Evolutionary conservation across 2,888 invertebrate genomes (phyloP), one percentile per base, ranked within the genome.

Genomic region (Synergus laeviventris): DNA sequence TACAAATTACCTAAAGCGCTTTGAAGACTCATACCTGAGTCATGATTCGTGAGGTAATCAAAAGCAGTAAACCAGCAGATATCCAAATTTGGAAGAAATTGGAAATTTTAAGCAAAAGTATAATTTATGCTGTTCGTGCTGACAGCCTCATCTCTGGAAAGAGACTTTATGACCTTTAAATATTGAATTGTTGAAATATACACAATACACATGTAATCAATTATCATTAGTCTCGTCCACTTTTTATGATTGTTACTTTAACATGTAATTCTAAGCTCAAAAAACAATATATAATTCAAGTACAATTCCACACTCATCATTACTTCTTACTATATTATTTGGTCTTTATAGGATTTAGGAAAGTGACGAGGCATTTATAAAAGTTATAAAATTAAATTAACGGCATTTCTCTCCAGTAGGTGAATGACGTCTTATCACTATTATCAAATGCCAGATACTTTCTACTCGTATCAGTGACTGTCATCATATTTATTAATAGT

Each of bases 221-320:
- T 83, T 82, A 86, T 84, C 80, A 81, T 81, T 70, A 70, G 66
- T 70, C 24, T 70, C 74, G 79, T 74, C 77, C 70, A 74, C 49
- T 74, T 78, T 85, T 81, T 82, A 64, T 81, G 76, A 83, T 84
- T 79, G 84, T 83, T 82, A 86, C 82, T 89, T 87, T 76, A 82
- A 86, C 82, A 86, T 89, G 89, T 90, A 90, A 88, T 85, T 83
- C 77, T 89, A 88, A 88, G 88, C 89, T 89, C 89, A 89, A 89
- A 89, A 90, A 90, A 90, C 84, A 87, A 83, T 89, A 87, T 90
- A 90, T 87, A 85, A 88, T 86, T 86, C 74, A 31, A 79, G 78
- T 76, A 70, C 16, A 70, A 49, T 45, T 16, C 12, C 21, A 38
- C 45, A 42, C 16, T 66, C 42, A 16, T 45, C 21, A 56, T 18